Percentiles rank a stretch among this genome's conserved stretches.
Conservation (phyloP, 2,113 vertebrate species). For the Halcyon malimbica region DNA sequence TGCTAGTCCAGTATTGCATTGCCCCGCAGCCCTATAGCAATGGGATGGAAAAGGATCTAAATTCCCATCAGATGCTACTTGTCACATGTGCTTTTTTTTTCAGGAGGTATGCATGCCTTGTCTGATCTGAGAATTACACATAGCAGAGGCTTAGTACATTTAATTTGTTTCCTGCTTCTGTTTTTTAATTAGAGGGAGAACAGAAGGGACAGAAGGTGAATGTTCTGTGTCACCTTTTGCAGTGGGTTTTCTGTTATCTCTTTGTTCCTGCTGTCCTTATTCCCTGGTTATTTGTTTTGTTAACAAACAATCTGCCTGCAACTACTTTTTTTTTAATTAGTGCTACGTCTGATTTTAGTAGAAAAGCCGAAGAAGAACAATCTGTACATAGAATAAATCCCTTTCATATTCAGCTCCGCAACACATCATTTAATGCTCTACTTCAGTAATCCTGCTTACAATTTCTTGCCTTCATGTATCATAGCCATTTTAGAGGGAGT, state of each 20-base stretch:
- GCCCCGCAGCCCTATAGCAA: not conserved
- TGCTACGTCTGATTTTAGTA: not conserved
- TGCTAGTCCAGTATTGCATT: not conserved
- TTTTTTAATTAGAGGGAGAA: slow-evolving; percentile 38
- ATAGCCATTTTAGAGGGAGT: not conserved
- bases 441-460: not conserved
- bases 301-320: not conserved
- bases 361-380: not conserved
- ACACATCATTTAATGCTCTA: not conserved
- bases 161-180: not conserved
- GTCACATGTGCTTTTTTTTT: rapidly evolving
- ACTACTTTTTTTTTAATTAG: not conserved
- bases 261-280: slow-evolving; percentile 2
- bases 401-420: not conserved
- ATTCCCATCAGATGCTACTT: not conserved
- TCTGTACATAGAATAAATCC: not conserved
- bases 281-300: slow-evolving; percentile 28
- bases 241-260: slow-evolving; percentile 14
- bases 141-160: not conserved
- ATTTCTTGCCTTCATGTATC: not conserved
- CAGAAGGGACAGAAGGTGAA: not conserved
- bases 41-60: not conserved
- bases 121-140: not conserved
- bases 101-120: not conserved
- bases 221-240: not conserved